Base-by-base conservation (phyloP, 2,888 invertebrate species). In the Idaea aversata region DNA sequence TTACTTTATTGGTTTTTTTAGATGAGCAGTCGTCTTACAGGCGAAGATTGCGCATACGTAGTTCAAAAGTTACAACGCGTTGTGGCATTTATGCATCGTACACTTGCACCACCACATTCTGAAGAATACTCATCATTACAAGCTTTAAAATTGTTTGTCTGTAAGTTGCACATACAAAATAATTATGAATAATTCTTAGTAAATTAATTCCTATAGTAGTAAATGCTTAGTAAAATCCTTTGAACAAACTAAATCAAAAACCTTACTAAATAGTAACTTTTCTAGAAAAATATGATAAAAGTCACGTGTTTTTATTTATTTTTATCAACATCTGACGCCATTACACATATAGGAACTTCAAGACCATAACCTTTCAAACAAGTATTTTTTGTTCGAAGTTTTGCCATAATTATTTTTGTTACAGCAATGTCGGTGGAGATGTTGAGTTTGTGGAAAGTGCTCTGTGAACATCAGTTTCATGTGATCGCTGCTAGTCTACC, bases 401-500 rank as follows among this genome's bases (percentile, higher is more conserved):
- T 25, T 25, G 7, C 38, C 6, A 63, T 61, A 15, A 57, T 47
- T 59, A 58, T 61, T 67, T 34, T 63, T 64, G 60, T 76, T 78
- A 16, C 78, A 88, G 95, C 94, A 68, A 95, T 97, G 83, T 95
- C 97, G 1, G 96, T 97, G 81, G 99, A 99, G 93, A 97, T 98
- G 76, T 92, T 99, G 62, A 97, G 97, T 15, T 92, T 99, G 61
- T 99, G 99, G 98, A 97, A 97, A 83, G 96, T 99, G 64, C 92
- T 99, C 5, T 97, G 96, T 78, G 98, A 98, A 80, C 98, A 99
- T 87, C 97, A 98, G 83, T 96, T 99, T 83, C 97, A 97, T 80
- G 94, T 96, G 60, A 94, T 98, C 59, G 95, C 96, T 6, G 95
- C 94, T 65, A 94, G 95, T 73, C 84, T 97, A 47, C 94, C 95